Evolutionary conservation across 2,888 invertebrate genomes (phyloP), one percentile per base, ranked within the genome.

Genomic region (Scaptomyza polygonia): DNA sequence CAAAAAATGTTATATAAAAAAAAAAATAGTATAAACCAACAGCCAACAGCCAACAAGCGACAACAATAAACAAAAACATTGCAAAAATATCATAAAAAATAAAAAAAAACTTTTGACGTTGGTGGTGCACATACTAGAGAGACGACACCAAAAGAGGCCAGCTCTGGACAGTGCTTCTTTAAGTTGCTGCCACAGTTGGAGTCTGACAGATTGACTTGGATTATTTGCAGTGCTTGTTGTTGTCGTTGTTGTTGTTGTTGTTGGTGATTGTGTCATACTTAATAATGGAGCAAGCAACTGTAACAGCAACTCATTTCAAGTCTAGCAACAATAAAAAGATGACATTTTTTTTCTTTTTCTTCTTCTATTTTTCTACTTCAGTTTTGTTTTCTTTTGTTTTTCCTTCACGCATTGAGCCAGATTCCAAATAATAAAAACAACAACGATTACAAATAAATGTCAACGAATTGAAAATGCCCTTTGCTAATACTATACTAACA

Each of bases 61-160:
- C 81, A 80, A 84, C 76, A 78, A 80, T 81, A 84, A 84, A 74
- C 68, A 81, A 84, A 39, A 84, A 74, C 74, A 81, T 84, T 81
- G 85, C 85, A 84, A 65, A 80, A 67, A 61, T 39, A 45, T 53
- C 47, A 58, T 58, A 59, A 54, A 45, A 45, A 73, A 67, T 25
- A 47, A 67, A 63, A n/a, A n/a, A n/a, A n/a, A n/a, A n/a, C n/a
- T n/a, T n/a, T n/a, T n/a, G n/a, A n/a, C n/a, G n/a, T n/a, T n/a
- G n/a, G 54, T 57, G 69, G 64, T 44, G 29, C 43, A 47, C 14
- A 29, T 29, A n/a, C 40, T 29, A 32, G 18, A 42, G 29, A 30
- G 18, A 21, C 18, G n/a, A 32, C n/a, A 48, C 47, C 47, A 39
- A 36, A 27, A 49, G 44, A 30, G 40, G 53, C 67, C 54, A 21